A percentile compares a stretch with the other conserved stretches of the same genome.
phyloP scores from a whole-genome alignment of 2,888 invertebrate species.

The Epinotia bilunana region DNA sequence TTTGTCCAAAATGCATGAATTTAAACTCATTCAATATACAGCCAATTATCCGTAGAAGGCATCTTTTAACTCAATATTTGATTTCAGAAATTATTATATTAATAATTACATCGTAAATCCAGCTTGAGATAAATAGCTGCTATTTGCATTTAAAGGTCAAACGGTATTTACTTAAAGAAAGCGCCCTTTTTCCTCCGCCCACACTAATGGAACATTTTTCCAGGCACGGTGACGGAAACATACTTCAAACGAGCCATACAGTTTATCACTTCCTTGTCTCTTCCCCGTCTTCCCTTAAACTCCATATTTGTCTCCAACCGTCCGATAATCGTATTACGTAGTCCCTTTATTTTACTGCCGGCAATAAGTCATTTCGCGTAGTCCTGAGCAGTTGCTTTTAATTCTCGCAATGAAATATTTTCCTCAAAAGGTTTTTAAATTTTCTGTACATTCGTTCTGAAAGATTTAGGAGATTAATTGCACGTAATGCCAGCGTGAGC shows the following conservation, averaged over 20 bases:
- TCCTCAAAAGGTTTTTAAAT: slow-evolving; percentile 26
- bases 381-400: slow-evolving; percentile 1
- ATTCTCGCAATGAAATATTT: slow-evolving; percentile 19
- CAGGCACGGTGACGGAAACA: neutral
- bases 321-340: slow-evolving; percentile 30
- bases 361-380: slow-evolving; percentile 22
- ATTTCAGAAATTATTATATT: no score
- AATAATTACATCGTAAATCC: no score
- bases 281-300: slow-evolving; percentile 2
- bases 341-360: slow-evolving; percentile 11
- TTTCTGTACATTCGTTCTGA: slow-evolving; percentile 19
- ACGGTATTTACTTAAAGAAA: neutral
- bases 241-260: slow-evolving; percentile 8
- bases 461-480: slow-evolving; percentile 34
- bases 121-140: no score
- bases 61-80: no score
- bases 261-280: neutral
- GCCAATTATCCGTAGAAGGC: no score
- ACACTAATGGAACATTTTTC: neutral
- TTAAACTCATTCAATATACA: no score
- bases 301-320: slow-evolving; percentile 16
- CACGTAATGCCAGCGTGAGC: slow-evolving; percentile 16
- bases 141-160: neutral
- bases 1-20: no score
- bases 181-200: neutral